Conservation (phyloP, 2,888 invertebrate species). For the Camptogramma bilineatum region DNA sequence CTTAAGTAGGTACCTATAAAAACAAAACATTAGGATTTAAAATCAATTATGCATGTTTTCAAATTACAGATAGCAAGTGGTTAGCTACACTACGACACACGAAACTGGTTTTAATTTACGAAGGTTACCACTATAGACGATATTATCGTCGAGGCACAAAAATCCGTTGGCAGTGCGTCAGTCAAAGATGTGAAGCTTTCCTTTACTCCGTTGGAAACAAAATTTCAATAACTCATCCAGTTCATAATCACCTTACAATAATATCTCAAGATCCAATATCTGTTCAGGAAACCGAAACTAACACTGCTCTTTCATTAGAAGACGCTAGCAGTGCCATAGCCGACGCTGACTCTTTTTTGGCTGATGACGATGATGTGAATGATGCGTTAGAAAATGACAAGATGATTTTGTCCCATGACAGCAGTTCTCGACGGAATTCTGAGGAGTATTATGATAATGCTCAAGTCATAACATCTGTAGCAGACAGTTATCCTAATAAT, state of each 20-base stretch:
- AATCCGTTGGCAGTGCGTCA: slow-evolving; percentile 42
- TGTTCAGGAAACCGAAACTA: not conserved
- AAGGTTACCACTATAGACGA: slow-evolving; percentile 41
- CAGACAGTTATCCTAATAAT: not conserved
- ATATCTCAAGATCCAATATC: not conserved
- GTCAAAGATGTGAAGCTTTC: slow-evolving; percentile 33
- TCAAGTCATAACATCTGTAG: not conserved
- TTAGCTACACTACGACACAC: slow-evolving; percentile 15
- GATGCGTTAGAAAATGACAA: slow-evolving; percentile 4
- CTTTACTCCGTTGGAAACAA: slow-evolving; percentile 27
- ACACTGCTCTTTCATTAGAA: slow-evolving; percentile 7
- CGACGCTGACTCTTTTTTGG: not conserved
- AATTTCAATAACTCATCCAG: slow-evolving; percentile 22
- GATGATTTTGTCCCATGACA: not conserved
- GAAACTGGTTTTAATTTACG: slow-evolving; percentile 35
- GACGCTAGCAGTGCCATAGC: slow-evolving; percentile 1
- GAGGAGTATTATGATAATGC: not conserved
- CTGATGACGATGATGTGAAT: slow-evolving; percentile 1
- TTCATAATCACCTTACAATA: slow-evolving; percentile 23
- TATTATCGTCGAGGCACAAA: slow-evolving; percentile 28
- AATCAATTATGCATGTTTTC: not conserved
- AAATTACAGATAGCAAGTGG: slow-evolving; percentile 23
- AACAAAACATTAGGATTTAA: not conserved
- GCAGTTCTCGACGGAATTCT: not conserved
- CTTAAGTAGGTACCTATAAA: too few relatives aligned